Conservation (phyloP, 2,113 vertebrate species). For the Corythaeola cristata region DNA sequence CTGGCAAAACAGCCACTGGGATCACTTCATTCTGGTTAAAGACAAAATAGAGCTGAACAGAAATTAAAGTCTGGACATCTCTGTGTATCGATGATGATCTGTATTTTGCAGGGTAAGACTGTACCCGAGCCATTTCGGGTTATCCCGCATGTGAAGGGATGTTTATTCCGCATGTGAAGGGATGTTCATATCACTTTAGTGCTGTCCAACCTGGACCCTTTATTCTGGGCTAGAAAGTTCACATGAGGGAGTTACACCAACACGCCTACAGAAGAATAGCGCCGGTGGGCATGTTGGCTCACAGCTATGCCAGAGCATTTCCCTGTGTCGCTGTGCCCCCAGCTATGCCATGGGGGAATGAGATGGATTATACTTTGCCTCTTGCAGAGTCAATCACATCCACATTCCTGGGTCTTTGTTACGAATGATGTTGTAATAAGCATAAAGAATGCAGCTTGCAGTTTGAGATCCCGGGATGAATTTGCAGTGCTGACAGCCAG, state of each 20-base stretch:
- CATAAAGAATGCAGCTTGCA: constrained; percentile 66
- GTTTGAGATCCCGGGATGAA: constrained; percentile 49
- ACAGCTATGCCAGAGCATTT: background rate
- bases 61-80: background rate
- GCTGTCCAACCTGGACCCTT: background rate
- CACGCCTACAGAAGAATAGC: background rate
- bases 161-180: background rate
- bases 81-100: background rate
- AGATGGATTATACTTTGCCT: background rate
- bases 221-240: background rate
- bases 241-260: fast-evolving
- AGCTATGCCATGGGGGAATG: background rate
- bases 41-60: background rate
- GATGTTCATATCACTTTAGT: background rate
- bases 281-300: background rate
- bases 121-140: background rate
- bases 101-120: background rate
- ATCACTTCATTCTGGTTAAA: background rate
- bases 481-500: constrained; percentile 54
- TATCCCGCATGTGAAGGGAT: background rate
- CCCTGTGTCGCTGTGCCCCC: background rate
- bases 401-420: background rate
- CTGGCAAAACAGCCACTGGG: background rate
- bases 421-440: constrained; percentile 52
- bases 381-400: background rate